Evolutionary conservation across 2,888 invertebrate species (phyloP), one percentile per base, ranked within the genome.

Genomic region (Hoplodrina blanda): DNA sequence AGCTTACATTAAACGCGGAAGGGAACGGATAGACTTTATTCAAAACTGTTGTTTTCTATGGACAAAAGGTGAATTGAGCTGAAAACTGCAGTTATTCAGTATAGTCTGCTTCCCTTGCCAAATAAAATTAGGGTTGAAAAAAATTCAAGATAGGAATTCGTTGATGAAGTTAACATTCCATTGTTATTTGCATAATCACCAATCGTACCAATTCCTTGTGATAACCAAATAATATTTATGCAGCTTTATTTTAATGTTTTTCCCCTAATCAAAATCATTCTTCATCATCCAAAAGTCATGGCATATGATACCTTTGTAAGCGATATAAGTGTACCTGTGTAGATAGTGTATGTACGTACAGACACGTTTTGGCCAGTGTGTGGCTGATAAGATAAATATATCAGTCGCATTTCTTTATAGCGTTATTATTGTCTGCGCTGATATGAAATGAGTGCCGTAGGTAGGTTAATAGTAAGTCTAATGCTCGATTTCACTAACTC

Each of bases 321-420:
- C 69, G 17, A 20, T 25, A 62, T 54, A 60, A 25, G 41, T 41
- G 11, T 46, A 62, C 17, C 46, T 46, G 17, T 69, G 59, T 69
- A 50, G 74, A 84, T 80, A 82, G 55, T 54, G 52, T 46, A 69
- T 76, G 69, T 69, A 66, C 56, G 61, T 78, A 59, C 54, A 55
- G 49, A 67, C 81, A 83, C 81, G 85, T 84, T 81, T 79, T 77
- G 69, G 77, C 69, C 67, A 77, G 68, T 63, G 61, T 62, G 70
- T 55, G 60, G 57, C 59, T 62, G 84, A 76, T 85, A 81, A 84
- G 83, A 81, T 84, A 74, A 56, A 57, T 61, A 68, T 78, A 77
- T 77, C 81, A 73, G 69, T 75, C 79, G 65, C 64, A 71, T 79
- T 85, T 85, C 77, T 83, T 77, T 85, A 79, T 69, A 73, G 61